A percentile compares a stretch with the other conserved stretches of the same genome.
Conservation (phyloP, 2,797 vertebrate species). For the Australoheros facetus region DNA sequence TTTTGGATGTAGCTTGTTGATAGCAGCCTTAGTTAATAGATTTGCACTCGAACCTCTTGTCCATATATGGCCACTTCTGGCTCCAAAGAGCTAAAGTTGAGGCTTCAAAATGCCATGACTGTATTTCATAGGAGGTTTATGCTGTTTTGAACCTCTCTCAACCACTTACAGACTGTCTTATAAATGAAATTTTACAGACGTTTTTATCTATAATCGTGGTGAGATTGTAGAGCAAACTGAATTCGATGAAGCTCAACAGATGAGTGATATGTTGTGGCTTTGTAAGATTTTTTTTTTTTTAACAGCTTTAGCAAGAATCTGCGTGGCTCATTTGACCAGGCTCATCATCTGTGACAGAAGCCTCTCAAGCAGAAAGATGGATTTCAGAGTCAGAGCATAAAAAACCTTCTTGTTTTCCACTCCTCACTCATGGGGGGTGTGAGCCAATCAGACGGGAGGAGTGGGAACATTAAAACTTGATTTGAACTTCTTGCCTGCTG, state of each 20-base stretch:
- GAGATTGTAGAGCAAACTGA: background rate
- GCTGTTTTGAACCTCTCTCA: background rate
- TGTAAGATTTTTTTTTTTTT: background rate
- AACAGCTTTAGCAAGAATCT: background rate
- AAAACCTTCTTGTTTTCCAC: background rate
- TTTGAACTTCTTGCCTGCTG: background rate
- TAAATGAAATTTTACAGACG: too few species aligned
- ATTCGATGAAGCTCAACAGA: background rate
- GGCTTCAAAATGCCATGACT: background rate
- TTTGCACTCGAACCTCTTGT: background rate
- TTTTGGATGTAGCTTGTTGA: too few species aligned
- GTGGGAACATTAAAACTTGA: constrained; percentile 21
- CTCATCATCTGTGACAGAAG: background rate
- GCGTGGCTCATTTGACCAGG: background rate
- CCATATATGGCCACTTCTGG: too few species aligned
- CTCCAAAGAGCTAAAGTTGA: too few species aligned
- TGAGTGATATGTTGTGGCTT: background rate
- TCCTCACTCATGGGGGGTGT: background rate
- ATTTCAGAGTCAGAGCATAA: background rate
- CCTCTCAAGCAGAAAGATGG: background rate
- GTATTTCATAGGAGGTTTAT: background rate
- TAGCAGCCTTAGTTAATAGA: too few species aligned
- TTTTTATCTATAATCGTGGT: background rate
- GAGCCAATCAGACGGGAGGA: constrained; percentile 8
- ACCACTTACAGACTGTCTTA: too few species aligned